Base-by-base conservation (phyloP, 2,113 vertebrate species). In the Oplegnathus fasciatus region DNA sequence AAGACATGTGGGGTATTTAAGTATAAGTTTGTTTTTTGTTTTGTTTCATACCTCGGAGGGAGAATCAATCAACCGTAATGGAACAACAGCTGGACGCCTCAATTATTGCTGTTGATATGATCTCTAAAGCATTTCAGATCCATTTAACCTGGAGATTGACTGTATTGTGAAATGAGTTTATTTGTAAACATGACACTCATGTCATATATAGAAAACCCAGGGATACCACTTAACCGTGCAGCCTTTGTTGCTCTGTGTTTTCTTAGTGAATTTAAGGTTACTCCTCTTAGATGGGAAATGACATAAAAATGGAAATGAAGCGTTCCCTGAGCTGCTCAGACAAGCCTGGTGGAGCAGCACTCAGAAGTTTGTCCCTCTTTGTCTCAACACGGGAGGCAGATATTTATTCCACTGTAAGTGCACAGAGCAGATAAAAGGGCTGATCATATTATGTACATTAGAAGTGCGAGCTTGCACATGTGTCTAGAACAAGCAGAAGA, bases 241-340 rank as follows among this genome's bases (percentile, higher is more conserved):
- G 17, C 11, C 34, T 55, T 75, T 20, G 11, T 82, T 60, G 32
- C 13, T 20, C 10, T 61, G 3, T 55, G 1, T 30, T 52, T 15
- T 74, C 30, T 14, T 40, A 22, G 18, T 50, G 1, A 22, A 66
- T 67, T 50, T 44, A 44, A 69, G 40, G 42, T 80, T 32, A 60
- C 3, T 13, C n/a, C 17, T 70, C 20, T 20, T 13, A 11, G 7
- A n/a, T 28, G 5, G 30, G 13, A 80, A 68, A 73, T 62, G 0
- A 28, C 20, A 15, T 34, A 11, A 11, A 54, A 65, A 70, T 80
- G 46, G 4, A 70, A 73, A 34, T 55, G 0, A 75, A 64, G 48
- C 4, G 2, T 58, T 60, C 15, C 28, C 74, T 44, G 74, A 84
- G 75, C 78, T 83, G 87, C 58, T 52, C 4, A 18, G 61, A 81